Evolutionary conservation across 2,113 vertebrate species (phyloP), one percentile per base, ranked within the genome.

Genomic region (Crotalus viridis): DNA sequence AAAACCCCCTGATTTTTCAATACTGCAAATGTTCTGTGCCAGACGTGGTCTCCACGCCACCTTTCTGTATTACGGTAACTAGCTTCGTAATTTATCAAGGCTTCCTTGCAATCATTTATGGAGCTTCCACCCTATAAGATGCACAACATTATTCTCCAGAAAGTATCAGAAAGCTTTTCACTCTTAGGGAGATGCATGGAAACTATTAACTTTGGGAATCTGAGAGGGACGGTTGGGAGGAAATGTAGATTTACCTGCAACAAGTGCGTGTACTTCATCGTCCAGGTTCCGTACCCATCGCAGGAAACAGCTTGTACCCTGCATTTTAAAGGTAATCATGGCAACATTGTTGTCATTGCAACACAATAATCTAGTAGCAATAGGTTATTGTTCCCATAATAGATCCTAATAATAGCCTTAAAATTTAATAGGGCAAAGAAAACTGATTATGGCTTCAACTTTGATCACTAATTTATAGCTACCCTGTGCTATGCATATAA

Each of bases 301-400:
- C 91, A 99, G 96, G 94, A 99, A 98, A 96, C 99, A 99, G 96
- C 99, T 99, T 0, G 98, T 98, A 94, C 99, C 99, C 99, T 99
- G 95, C 0, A 90, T 57, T 92, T 74, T 74, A 92, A 93, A 7
- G 95, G 90, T 95, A 93, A 94, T 86, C n/a, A 96, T 85, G 94
- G 59, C 92, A 93, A 90, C 48, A 87, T 3, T 57, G 74, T 0
- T 7, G 39, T 2, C n/a, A 46, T 88, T n/a, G 87, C 0, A 87
- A 64, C 6, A 2, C 87, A 13, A 87, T 39, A 1, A 92, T 22
- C 5, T 39, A 61, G 51, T 3, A 55, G 74, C 51, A 87, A 87
- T 51, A 51, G 8, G 8, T 51, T 51, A 51, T 51, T 51, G 48
- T 51, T 51, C 48, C 8, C 48, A 51, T 51, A 51, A 51, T 51